Evolutionary conservation across 2,888 invertebrate species (phyloP), one percentile per base, ranked within the genome.

Genomic region (Polymixis lichenea): DNA sequence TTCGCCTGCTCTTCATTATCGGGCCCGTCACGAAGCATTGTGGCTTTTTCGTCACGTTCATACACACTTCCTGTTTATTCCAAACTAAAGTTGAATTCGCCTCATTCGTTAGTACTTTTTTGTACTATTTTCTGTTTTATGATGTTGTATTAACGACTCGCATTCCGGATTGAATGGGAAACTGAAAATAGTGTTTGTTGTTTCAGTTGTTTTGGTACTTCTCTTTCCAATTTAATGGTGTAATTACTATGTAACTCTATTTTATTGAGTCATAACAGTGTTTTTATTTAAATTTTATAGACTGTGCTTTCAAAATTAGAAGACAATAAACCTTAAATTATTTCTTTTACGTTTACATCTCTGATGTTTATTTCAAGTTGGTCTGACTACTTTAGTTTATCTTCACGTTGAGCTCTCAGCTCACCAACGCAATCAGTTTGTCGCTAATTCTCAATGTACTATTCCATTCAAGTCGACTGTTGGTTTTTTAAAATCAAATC

Each of bases 21-120:
- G 68, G 38, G 60, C 43, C 17, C 71, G 77, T 79, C 85, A 86
- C 78, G 72, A 38, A 62, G 68, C 60, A 76, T 78, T 84, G 86
- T 87, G 81, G 86, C 72, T 67, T 73, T 77, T 84, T 83, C 79
- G 72, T 76, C 83, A 86, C 84, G 88, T 85, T 81, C 72, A 83
- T 75, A 79, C 75, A 75, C 64, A 80, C 67, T 77, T 85, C 79
- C 87, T 85, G 82, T 87, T 87, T 87, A 85, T 87, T 75, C 43
- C 75, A 32, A 60, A 71, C 65, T 71, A 58, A 67, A 70, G 79
- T 82, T 78, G 69, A 83, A 83, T 83, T 79, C 38, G 62, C 55
- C 60, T 78, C 73, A 73, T 87, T 78, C 75, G 72, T 65, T 75
- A 75, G 60, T 71, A 72, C 77, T 58, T 49, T 78, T 76, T 17